phyloP scores from a whole-genome alignment of 2,797 vertebrate genomes.

The Pyrocephalus nanus region DNA sequence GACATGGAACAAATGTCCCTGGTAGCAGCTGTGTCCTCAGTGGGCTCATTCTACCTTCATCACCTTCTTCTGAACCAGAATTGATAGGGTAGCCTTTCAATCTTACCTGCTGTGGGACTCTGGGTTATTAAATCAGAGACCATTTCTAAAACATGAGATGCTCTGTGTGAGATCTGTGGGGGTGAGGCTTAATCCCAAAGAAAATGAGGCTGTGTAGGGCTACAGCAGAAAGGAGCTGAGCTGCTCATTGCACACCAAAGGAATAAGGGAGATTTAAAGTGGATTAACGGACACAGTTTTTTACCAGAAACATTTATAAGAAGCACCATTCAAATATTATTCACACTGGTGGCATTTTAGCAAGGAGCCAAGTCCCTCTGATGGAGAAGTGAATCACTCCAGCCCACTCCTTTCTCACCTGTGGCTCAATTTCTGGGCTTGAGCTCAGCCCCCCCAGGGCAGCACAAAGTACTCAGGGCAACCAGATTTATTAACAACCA shows the following conservation, averaged over 20 bases:
- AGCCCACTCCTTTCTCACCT: not conserved
- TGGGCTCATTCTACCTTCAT: not conserved
- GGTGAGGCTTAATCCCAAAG: not conserved
- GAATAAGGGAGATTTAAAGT: not conserved
- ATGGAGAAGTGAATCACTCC: not conserved
- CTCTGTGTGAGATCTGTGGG: not conserved
- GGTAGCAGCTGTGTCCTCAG: not conserved
- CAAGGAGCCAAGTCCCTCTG: not conserved
- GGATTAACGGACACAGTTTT: not conserved
- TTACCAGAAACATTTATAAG: not conserved
- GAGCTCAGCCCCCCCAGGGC: not conserved
- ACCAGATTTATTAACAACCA: not conserved
- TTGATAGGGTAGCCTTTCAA: not conserved
- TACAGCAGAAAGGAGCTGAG: not conserved
- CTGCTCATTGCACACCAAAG: not conserved
- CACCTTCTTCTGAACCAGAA: not conserved
- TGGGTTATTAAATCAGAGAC: not conserved
- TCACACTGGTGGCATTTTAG: not conserved
- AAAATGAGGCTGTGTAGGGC: not conserved
- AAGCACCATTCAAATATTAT: not conserved
- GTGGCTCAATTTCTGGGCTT: not conserved
- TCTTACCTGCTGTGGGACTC: too few species aligned
- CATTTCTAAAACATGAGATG: not conserved
- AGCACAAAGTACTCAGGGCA: not conserved
- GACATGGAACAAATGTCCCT: not conserved